Percentiles rank a stretch among this genome's conserved stretches.
phyloP scores from a whole-genome alignment of 2,113 vertebrate genomes.

The Protobothrops mucrosquamatus region DNA sequence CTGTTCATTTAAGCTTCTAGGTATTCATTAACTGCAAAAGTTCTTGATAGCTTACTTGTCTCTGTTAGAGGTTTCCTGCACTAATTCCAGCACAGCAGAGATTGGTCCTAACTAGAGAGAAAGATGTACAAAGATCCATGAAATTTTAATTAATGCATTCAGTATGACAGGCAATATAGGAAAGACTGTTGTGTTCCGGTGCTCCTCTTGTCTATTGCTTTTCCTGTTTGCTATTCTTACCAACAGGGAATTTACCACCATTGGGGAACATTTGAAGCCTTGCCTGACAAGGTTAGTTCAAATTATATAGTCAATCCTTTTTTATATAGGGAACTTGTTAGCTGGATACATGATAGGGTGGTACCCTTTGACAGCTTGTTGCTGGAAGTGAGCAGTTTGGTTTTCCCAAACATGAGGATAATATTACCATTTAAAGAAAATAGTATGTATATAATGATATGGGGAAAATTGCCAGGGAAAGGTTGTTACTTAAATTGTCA shows the following conservation, averaged over 20 bases:
- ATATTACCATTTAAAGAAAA: constrained; percentile 62
- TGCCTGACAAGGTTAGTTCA: constrained; percentile 72
- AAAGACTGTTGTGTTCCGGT: background rate
- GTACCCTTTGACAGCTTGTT: constrained; percentile 71
- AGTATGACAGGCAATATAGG: constrained; percentile 40
- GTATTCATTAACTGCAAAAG: constrained; percentile 44
- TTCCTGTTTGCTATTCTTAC: constrained; percentile 39
- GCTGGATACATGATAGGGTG: constrained; percentile 66
- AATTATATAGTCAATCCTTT: constrained; percentile 68
- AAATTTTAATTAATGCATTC: constrained; percentile 47
- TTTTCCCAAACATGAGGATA: constrained; percentile 62
- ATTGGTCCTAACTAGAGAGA: background rate
- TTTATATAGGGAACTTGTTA: constrained; percentile 67
- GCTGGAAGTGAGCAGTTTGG: constrained; percentile 67
- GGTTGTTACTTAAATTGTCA: constrained; percentile 53
- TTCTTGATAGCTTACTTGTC: constrained; percentile 41
- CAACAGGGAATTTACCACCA: constrained; percentile 60
- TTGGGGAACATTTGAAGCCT: constrained; percentile 70
- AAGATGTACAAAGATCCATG: background rate
- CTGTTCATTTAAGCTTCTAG: constrained; percentile 32
- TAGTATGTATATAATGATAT: constrained; percentile 65
- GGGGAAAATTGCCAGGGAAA: background rate
- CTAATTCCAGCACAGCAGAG: constrained; percentile 1
- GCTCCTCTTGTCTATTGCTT: constrained; percentile 37
- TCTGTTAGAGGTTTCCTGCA: constrained; percentile 35